Evolutionary conservation across 2,797 vertebrate species (phyloP), one percentile per base, ranked within the genome.

Genomic region (Anguilla obscura): DNA sequence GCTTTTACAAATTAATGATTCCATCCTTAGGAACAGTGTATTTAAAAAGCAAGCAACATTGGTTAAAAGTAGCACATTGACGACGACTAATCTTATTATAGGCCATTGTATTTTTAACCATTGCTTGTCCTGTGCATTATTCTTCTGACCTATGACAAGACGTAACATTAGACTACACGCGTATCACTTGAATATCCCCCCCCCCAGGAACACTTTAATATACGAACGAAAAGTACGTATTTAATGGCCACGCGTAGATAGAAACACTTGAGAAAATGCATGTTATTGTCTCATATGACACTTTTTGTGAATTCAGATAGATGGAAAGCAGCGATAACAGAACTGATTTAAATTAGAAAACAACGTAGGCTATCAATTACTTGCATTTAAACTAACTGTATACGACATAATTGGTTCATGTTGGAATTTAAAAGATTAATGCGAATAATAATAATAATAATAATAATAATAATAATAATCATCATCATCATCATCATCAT

Each of bases 1-100:
- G 63, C 40, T 76, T 58, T 80, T 50, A 33, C 40, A 52, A 71
- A 87, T 66, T 84, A 27, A 84, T 36, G 58, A 52, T 71, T 33
- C 84, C 27, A 45, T 84, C 58, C 24, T 66, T 71, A 50, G 79
- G 79, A 82, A 82, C 5, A 21, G 45, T 48, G 79, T 50, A n/a
- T 7, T 24, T 82, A 50, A 40, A 40, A 48, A n/a, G 21, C 48
- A 33, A 48, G 50, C 16, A 69, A 10, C 21, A 27, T 27, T 9
- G 36, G 14, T 60, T 36, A 52, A 84, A 63, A 66, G 58, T 45
- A 45, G 40, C 40, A 45, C 50, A 86, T 8, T 24, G 40, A 24
- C 3, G 12, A 45, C 2, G 8, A 45, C 14, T 63, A 66, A 86
- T 69, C 27, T 8, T 33, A 36, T 36, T 21, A 33, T 14, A 69